Base-by-base conservation (phyloP, 2,113 vertebrate genomes). In the Theristicus caerulescens region DNA sequence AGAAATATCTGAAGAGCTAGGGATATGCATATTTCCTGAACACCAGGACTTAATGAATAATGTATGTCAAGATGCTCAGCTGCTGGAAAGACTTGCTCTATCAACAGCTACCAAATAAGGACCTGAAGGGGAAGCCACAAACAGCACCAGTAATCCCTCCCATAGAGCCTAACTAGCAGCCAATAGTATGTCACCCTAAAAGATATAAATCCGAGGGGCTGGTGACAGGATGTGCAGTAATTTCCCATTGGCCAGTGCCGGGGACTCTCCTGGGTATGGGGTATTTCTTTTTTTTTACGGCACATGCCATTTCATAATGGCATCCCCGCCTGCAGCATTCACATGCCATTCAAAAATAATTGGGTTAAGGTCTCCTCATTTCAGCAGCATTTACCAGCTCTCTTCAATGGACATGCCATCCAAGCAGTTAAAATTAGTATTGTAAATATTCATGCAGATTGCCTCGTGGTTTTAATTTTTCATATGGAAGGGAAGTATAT, bases 21-120 rank as follows among this genome's bases (percentile, higher is more conserved):
- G 96, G 94, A 97, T 97, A 97, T 97, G 98, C 98, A 98, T 99
- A 97, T 98, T 98, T 98, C 94, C 97, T 51, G 96, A 97, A 97
- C 96, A 97, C 97, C 82, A 96, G 94, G 93, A 96, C 96, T 97
- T 98, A 97, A 98, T 99, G 98, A 99, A 99, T 99, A 98, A 99
- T 98, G 98, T 98, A 99, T 98, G 98, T 97, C 97, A 98, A 98
- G 98, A 98, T 98, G 98, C 98, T 98, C 97, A 97, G 98, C 97
- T 98, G 97, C 97, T 97, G 98, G 97, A 97, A 98, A 98, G 98
- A 97, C 98, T 96, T 97, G 96, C 97, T 98, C 97, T 98, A 97
- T 98, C 98, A 98, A 98, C 97, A 98, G 98, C 98, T 98, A 98
- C 98, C 98, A 99, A 99, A 99, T 98, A 99, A 98, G 98, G 98